Evolutionary conservation across 2,113 vertebrate species (phyloP), one percentile per base, ranked within the genome.

Genomic region (Calypte anna): DNA sequence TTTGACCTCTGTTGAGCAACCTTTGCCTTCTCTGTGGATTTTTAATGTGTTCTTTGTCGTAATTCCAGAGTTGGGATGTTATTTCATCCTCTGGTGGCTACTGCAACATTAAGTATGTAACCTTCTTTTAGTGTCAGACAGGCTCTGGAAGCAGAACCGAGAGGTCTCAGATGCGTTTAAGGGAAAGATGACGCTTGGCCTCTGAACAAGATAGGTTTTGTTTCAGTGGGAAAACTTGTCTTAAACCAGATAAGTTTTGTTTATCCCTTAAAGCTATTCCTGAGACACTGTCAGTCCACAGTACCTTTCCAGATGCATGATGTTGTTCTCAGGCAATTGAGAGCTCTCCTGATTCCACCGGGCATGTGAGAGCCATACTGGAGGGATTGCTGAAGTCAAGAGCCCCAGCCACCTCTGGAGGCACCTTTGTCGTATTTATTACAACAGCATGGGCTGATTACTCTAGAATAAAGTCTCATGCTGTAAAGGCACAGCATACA

Each of bases 21-120:
- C 83, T 91, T 91, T 91, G 44, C 69, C 46, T 88, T 95, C 31
- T 91, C 53, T 6, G 3, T 75, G 73, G 79, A 90, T 97, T 95
- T 95, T 96, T 43, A 95, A 94, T 90, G 73, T 75, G 57, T 75
- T 91, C 85, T 95, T 95, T 94, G 88, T 91, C 91, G 91, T 81
- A 96, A 61, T 91, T 97, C 90, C 0, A 2, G 57, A 86, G 68
- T 83, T 0, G 8, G 87, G 88, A 61, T 95, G 94, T 96, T 95
- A 95, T 97, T 96, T 95, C 94, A 96, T 95, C 88, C 79, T 70
- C 83, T 91, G 91, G 90, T 80, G 93, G 57, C 63, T 85, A 46
- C 79, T 91, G 87, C 51, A 91, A 89, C 76, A 86, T 95, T 95
- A 94, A 91, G 43, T 77, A 93, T 81, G 82, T 86, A 81, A 82